Percentiles rank a stretch among this genome's conserved stretches.
phyloP scores from a whole-genome alignment of 2,888 invertebrate species.

The Stratiomys singularior region DNA sequence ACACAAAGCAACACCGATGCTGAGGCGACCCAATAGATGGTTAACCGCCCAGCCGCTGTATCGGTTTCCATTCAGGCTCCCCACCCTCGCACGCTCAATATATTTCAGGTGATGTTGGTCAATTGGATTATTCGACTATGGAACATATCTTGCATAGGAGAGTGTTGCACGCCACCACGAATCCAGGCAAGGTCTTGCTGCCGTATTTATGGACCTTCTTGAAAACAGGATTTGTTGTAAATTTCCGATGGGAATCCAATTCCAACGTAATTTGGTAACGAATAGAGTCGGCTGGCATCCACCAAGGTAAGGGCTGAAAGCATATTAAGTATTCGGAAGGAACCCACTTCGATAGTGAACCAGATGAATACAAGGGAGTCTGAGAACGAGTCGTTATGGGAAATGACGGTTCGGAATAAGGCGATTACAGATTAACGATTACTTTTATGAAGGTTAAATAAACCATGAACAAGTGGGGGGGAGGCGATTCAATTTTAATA shows the following conservation, averaged over 20 bases:
- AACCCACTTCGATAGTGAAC: constrained; percentile 11
- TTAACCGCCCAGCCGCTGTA: constrained; percentile 29
- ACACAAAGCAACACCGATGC: constrained; percentile 2
- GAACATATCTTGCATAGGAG: constrained; percentile 30
- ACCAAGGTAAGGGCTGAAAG: neutral
- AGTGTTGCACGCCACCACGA: neutral
- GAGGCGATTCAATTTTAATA: constrained; percentile 19
- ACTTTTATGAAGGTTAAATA: constrained; percentile 16
- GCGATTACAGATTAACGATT: constrained; percentile 30
- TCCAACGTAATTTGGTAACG: constrained; percentile 37
- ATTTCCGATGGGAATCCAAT: constrained; percentile 46
- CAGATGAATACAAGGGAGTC: neutral
- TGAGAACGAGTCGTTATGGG: neutral
- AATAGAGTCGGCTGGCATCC: neutral
- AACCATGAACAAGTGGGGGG: neutral
- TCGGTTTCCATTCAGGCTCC: constrained; percentile 12
- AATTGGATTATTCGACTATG: constrained; percentile 39
- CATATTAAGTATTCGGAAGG: constrained; percentile 31
- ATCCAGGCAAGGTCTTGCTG: constrained; percentile 23
- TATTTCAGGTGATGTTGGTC: constrained; percentile 35
- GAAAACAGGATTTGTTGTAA: constrained; percentile 43
- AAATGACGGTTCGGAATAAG: constrained; percentile 30
- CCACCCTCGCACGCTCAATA: constrained; percentile 2
- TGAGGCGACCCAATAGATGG: neutral
- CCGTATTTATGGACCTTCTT: constrained; percentile 40